These are phyloP conservation scores for Tauraco erythrolophus DNA, from an alignment of 2,113 vertebrate species.

Conservation along the genomic window DNA sequence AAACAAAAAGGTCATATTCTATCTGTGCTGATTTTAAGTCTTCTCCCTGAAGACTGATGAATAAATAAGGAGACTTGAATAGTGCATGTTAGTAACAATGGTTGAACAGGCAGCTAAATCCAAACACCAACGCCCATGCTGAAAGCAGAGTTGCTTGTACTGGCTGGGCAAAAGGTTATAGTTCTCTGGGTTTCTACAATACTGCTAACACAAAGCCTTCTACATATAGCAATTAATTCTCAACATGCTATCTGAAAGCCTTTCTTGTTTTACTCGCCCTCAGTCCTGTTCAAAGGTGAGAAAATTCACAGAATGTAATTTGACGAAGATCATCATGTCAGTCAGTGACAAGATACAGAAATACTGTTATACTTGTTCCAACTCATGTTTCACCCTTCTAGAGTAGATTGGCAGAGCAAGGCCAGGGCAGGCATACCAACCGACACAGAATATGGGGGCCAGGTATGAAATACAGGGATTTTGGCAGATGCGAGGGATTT, in stretches of 20 bases:
- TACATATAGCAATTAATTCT: background rate
- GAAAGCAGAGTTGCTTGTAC: background rate
- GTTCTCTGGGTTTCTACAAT: background rate
- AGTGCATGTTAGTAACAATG: background rate
- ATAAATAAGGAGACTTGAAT: background rate
- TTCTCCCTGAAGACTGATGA: slow-evolving; percentile 4
- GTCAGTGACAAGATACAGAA: background rate
- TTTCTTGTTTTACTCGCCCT: background rate
- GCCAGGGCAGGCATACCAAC: background rate
- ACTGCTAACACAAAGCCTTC: background rate
- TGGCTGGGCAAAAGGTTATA: background rate
- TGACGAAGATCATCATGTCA: background rate
- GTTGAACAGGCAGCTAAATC: background rate
- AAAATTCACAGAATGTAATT: background rate
- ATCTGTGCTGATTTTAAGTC: background rate
- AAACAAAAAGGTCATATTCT: slow-evolving; percentile 19
- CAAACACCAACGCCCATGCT: background rate
- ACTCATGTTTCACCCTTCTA: background rate
- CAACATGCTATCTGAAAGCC: background rate
- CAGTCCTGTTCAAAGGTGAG: background rate
- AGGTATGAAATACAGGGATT: background rate
- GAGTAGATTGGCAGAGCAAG: background rate
- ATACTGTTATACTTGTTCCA: background rate
- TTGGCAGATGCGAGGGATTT: background rate
- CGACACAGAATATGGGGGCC: background rate